These are phyloP conservation scores for Kuschelorhynchus macadamiae DNA, from an alignment of 2,888 invertebrate species.

Conservation along the genomic window DNA sequence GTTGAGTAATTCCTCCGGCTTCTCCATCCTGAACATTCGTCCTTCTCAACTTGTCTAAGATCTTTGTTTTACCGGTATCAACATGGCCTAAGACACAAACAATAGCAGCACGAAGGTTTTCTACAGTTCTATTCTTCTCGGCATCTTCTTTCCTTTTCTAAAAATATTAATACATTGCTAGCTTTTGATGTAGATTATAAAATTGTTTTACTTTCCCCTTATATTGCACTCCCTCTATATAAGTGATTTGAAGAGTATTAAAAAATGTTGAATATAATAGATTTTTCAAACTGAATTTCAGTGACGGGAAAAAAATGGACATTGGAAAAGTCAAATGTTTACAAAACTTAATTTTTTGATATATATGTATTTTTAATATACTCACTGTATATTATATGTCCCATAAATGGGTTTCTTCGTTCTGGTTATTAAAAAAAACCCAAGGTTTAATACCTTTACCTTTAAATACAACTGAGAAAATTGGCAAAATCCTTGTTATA, in stretches of 20 bases:
- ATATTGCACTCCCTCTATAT: background rate
- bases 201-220: background rate
- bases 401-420: too few relatives aligned
- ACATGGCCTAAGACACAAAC: slow-evolving; percentile 99
- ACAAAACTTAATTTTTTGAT: too few relatives aligned
- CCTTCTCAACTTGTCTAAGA: slow-evolving; percentile 92
- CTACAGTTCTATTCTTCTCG: slow-evolving; percentile 76
- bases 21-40: slow-evolving; percentile 96
- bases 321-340: too few relatives aligned
- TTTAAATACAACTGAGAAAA: too few relatives aligned
- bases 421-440: too few relatives aligned
- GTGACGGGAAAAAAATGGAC: too few relatives aligned
- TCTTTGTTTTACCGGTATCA: slow-evolving; percentile 99
- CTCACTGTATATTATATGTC: too few relatives aligned
- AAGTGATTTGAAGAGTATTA: background rate
- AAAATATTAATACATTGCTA: slow-evolving; percentile 56
- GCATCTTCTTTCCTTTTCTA: slow-evolving; percentile 78
- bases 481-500: too few relatives aligned
- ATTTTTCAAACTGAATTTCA: too few relatives aligned
- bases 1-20: slow-evolving; percentile 99
- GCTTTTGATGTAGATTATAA: background rate
- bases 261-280: slow-evolving; percentile 4
- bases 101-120: slow-evolving; percentile 91
- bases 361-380: too few relatives aligned
- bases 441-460: too few relatives aligned